phyloP scores from a whole-genome alignment of 2,888 invertebrate species.

The Cartodere bifasciata region DNA sequence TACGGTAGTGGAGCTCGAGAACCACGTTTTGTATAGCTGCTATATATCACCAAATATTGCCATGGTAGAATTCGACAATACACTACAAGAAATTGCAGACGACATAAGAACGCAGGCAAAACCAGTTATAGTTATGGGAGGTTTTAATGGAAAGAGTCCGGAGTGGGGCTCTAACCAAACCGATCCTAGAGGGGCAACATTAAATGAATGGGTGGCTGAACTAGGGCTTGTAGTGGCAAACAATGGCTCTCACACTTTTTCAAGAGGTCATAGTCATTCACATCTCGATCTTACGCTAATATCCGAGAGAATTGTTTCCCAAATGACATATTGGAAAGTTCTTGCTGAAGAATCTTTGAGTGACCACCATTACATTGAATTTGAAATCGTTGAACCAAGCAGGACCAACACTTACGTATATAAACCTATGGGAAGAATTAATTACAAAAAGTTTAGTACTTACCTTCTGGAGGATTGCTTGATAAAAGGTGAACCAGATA shows the following conservation, averaged over 20 bases:
- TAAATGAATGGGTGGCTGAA: slow-evolving; percentile 1
- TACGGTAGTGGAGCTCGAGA: background rate
- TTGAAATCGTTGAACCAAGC: background rate
- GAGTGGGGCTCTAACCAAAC: slow-evolving; percentile 3
- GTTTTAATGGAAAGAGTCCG: background rate
- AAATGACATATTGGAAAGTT: slow-evolving; percentile 3
- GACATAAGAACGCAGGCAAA: background rate
- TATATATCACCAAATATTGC: slow-evolving; percentile 6
- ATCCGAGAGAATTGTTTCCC: background rate
- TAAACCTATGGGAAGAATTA: too few species aligned
- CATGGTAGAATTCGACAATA: background rate
- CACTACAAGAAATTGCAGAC: slow-evolving; percentile 1
- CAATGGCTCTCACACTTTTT: slow-evolving; percentile 4
- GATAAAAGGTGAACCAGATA: too few species aligned
- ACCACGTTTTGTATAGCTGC: background rate
- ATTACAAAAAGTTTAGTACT: too few species aligned
- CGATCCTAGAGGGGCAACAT: slow-evolving; percentile 2
- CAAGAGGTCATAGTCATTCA: background rate
- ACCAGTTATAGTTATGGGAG: slow-evolving; percentile 1
- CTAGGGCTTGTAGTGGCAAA: background rate
- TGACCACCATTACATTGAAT: slow-evolving; percentile 2
- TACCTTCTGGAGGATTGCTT: too few species aligned
- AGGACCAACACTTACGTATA: too few species aligned
- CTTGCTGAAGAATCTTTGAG: slow-evolving; percentile 2
- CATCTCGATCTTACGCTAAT: slow-evolving; percentile 5